Base-by-base conservation (phyloP, 2,113 vertebrate species). In the Chamaetylas fuelleborni region DNA sequence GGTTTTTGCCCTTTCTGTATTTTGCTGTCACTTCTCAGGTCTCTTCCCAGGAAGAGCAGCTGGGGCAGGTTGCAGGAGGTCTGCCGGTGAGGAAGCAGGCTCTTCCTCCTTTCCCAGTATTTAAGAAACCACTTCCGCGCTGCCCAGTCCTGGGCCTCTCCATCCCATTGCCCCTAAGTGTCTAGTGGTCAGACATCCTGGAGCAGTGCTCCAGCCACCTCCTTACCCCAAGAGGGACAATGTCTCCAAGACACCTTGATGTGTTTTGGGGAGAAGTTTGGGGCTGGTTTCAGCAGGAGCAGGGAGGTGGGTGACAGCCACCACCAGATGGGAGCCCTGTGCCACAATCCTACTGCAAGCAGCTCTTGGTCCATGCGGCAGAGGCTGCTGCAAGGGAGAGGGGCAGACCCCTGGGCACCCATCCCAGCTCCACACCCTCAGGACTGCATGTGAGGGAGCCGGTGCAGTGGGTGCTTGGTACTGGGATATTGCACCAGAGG, bases 41-140 rank as follows among this genome's bases (percentile, higher is more conserved):
- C 78, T 92, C 86, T 95, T 65, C 93, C 93, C 91, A 93, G 96
- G 95, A 96, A 96, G 91, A 93, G 91, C 78, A 51, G 71, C 89
- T 31, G 58, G 73, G 81, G 78, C 90, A 96, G 91, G 91, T 95
- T 95, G 88, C 22, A 0, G 94, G 89, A 93, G 93, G 89, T 79
- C 93, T 91, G 70, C 84, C 2, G 53, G 78, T 0, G 9, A 95
- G 95, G 95, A 97, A 97, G 88, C 81, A 89, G 94, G 66, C 87
- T 96, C 94, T 97, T 97, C 96, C 95, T 97, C 81, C 81, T 95
- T 90, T 76, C 90, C 87, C 8, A 17, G 19, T 74, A 91, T 79
- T 93, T 78, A 91, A 92, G 94, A 91, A 97, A 89, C 58, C 0
- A 17, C 87, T 95, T 96, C 95, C 93, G 71, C 0, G 42, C 91